phyloP scores from a whole-genome alignment of 2,113 vertebrate genomes.

The Crotalus helleri region DNA sequence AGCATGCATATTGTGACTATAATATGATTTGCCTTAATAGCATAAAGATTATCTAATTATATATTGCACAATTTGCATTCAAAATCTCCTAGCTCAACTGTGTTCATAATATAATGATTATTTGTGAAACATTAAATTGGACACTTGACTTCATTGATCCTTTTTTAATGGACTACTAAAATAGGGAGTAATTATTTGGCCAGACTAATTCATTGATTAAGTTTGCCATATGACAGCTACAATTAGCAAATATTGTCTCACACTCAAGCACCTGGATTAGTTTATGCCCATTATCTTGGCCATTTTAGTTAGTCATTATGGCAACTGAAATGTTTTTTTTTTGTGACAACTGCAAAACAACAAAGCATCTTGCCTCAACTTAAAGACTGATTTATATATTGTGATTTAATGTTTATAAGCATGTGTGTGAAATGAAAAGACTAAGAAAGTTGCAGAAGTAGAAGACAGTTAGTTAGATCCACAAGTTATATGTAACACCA shows the following conservation, averaged over 20 bases:
- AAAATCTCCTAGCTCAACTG: constrained; percentile 43
- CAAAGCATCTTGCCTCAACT: not conserved
- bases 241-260: constrained; percentile 77
- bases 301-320: constrained; percentile 57
- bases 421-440: not conserved
- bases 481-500: not conserved
- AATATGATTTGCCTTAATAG: not conserved
- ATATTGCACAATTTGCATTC: constrained; percentile 43
- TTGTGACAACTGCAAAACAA: not conserved
- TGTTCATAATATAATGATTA: constrained; percentile 68
- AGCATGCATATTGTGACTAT: constrained; percentile 14
- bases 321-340: constrained; percentile 34
- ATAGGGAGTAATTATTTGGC: constrained; percentile 83
- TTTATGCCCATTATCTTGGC: constrained; percentile 66
- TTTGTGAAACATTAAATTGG: constrained; percentile 76
- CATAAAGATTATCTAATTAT: not conserved
- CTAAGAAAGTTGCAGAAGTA: not conserved
- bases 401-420: not conserved
- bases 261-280: constrained; percentile 70
- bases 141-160: constrained; percentile 88
- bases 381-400: not conserved
- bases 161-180: constrained; percentile 78
- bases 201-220: constrained; percentile 82
- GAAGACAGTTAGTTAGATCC: not conserved
- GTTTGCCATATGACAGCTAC: constrained; percentile 73